A percentile compares a stretch with the other conserved stretches of the same genome.
Evolutionary conservation across 2,113 vertebrate genomes (phyloP).

Genomic region (Chaetodon auriga): DNA sequence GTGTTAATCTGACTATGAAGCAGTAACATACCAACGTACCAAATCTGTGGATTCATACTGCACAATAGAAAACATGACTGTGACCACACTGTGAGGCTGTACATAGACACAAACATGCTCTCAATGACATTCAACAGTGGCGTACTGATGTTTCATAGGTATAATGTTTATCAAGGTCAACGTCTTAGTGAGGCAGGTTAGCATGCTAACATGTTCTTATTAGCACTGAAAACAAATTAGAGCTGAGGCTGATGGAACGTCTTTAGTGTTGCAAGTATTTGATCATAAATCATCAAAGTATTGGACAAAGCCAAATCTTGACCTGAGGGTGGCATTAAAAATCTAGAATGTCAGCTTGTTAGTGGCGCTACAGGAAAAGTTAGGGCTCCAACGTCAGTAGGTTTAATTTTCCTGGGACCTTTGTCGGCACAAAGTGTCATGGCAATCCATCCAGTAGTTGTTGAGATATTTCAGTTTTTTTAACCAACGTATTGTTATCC

Average conservation of each 20-base stretch:
- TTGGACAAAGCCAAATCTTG: background rate
- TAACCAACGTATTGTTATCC: too few species aligned
- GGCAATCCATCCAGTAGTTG: too few species aligned
- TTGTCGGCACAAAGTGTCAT: too few species aligned
- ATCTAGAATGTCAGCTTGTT: background rate
- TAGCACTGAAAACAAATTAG: background rate
- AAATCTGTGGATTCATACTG: constrained; percentile 13
- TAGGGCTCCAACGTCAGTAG: background rate
- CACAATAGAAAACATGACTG: background rate
- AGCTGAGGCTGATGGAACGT: background rate
- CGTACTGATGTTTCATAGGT: background rate
- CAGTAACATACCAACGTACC: background rate
- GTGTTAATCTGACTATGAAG: background rate
- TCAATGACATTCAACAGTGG: background rate
- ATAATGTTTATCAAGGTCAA: background rate
- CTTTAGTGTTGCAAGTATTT: background rate
- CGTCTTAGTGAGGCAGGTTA: background rate
- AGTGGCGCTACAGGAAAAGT: background rate
- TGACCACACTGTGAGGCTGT: background rate
- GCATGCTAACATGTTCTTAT: background rate
- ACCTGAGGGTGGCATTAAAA: too few species aligned
- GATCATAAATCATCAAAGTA: background rate
- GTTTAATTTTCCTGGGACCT: background rate
- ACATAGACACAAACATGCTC: background rate
- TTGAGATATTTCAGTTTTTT: too few species aligned